Conservation (phyloP, 2,113 vertebrate genomes). For the Daphoenositta chrysoptera region DNA sequence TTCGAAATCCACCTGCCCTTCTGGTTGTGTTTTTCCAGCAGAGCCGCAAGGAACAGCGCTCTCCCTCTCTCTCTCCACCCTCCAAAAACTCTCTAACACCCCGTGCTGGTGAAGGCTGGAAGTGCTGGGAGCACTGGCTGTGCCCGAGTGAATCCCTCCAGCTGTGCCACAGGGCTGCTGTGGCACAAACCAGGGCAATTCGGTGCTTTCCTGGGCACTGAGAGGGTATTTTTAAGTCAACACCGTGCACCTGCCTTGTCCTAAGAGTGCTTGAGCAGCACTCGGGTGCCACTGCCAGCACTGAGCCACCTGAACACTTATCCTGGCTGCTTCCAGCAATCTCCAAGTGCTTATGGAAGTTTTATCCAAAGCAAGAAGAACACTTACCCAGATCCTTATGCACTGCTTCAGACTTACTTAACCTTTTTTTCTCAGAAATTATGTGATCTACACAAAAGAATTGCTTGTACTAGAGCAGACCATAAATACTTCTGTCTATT, state of each 20-base stretch:
- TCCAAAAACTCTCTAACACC: background rate
- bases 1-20: background rate
- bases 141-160: fast-evolving
- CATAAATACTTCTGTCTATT: background rate
- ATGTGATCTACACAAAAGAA: background rate
- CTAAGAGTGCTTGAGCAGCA: background rate
- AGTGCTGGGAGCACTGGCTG: background rate
- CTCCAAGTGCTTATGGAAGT: background rate
- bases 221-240: background rate
- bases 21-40: background rate
- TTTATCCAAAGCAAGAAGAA: background rate
- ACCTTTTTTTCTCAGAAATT: background rate
- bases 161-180: background rate
- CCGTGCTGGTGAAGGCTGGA: background rate
- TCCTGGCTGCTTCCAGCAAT: background rate
- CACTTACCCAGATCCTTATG: background rate
- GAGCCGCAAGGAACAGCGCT: background rate
- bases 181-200: background rate
- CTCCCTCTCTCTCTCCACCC: background rate
- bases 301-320: background rate
- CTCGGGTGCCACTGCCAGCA: background rate
- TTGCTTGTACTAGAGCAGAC: background rate
- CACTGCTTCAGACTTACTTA: background rate
- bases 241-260: background rate
- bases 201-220: background rate